Evolutionary conservation across 2,888 invertebrate species (phyloP).

Genomic region (Flexamia atlantica): DNA sequence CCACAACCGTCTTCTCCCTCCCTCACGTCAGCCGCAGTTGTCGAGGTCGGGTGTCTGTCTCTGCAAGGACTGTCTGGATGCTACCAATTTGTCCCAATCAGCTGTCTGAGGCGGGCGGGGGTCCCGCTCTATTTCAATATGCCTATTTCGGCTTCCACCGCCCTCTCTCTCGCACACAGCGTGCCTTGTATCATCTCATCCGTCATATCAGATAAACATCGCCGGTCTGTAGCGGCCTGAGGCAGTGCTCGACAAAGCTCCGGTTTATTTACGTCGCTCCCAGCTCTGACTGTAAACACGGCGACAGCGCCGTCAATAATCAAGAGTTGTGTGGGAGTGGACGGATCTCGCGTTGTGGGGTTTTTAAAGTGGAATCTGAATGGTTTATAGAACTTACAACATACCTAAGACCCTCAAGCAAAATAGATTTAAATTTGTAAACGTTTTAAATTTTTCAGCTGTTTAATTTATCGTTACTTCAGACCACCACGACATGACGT

Average conservation of each 20-base stretch:
- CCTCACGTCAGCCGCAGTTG: conserved; percentile 12
- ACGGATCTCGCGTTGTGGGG: too few species aligned
- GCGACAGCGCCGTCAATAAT: neutral
- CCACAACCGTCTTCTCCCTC: too few species aligned
- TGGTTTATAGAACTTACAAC: too few species aligned
- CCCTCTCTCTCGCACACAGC: neutral
- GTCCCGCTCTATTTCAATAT: conserved; percentile 52
- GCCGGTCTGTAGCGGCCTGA: neutral
- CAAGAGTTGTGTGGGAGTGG: conserved; percentile 1
- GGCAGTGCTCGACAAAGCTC: conserved; percentile 20
- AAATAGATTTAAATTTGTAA: too few species aligned
- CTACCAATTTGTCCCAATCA: conserved; percentile 53
- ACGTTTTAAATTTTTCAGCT: too few species aligned
- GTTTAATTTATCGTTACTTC: too few species aligned
- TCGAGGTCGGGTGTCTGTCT: conserved; percentile 24
- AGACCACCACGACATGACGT: too few species aligned
- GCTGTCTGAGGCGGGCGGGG: conserved; percentile 12
- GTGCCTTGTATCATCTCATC: conserved; percentile 53
- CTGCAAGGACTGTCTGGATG: conserved; percentile 31
- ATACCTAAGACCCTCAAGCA: too few species aligned
- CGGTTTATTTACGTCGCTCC: conserved; percentile 10
- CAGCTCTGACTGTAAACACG: neutral
- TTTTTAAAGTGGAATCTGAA: too few species aligned
- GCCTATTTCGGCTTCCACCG: conserved; percentile 21
- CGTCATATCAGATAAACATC: conserved; percentile 49